A percentile compares a stretch with the other conserved stretches of the same genome.
Conservation (phyloP, 2,888 invertebrate genomes). For the Caradrina clavipalpis region DNA sequence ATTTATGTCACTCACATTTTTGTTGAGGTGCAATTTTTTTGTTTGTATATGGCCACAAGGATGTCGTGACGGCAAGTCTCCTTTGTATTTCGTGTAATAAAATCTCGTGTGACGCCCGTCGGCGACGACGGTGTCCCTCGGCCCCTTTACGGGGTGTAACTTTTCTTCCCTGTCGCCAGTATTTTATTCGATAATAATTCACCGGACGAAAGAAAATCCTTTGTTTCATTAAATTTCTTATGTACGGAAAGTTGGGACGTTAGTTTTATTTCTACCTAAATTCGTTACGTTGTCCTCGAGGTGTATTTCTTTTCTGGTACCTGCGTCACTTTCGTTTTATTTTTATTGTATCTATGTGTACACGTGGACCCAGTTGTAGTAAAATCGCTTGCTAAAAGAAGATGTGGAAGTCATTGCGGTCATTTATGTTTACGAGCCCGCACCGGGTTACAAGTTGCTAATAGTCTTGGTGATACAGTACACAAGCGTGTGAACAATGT, state of each 20-base stretch:
- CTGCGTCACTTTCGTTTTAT: slow-evolving; percentile 22
- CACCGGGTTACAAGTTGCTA: background rate
- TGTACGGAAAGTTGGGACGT: slow-evolving; percentile 60
- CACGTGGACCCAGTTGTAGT: background rate
- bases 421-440: too few species aligned
- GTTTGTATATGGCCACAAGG: slow-evolving; percentile 76
- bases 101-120: slow-evolving; percentile 80
- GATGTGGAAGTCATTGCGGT: background rate
- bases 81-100: slow-evolving; percentile 84
- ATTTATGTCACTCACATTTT: slow-evolving; percentile 59
- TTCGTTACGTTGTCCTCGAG: slow-evolving; percentile 41
- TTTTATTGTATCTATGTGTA: slow-evolving; percentile 19
- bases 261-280: slow-evolving; percentile 70
- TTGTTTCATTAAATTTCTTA: slow-evolving; percentile 81
- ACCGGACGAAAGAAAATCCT: slow-evolving; percentile 75
- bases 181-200: slow-evolving; percentile 86
- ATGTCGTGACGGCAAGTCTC: slow-evolving; percentile 74
- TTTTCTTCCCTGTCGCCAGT: slow-evolving; percentile 84
- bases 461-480: background rate
- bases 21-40: slow-evolving; percentile 74
- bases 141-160: slow-evolving; percentile 84
- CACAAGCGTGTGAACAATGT: background rate
- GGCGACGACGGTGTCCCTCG: slow-evolving; percentile 71
- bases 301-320: slow-evolving; percentile 33
- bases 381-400: background rate